These are phyloP conservation scores for Listronotus bonariensis DNA, from an alignment of 1,140 invertebrate species.

Conservation along the genomic window DNA sequence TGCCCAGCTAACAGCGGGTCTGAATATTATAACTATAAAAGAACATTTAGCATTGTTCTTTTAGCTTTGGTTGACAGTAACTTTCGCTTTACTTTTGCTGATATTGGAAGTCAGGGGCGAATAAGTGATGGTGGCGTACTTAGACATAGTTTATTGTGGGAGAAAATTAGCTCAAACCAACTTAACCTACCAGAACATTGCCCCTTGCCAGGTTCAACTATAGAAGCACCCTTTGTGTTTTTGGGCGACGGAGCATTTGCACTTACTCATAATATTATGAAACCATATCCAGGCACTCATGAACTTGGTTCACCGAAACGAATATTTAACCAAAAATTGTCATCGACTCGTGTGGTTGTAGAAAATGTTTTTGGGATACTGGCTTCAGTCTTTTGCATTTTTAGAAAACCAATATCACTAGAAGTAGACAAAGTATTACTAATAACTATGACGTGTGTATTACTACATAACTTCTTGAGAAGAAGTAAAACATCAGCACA, in stretches of 20 bases:
- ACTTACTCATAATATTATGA: neutral
- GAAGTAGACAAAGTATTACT: neutral
- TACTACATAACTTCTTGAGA: slow-evolving; percentile 5
- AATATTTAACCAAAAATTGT: neutral
- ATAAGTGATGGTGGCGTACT: neutral
- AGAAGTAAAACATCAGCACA: no score
- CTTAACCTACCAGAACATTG: neutral
- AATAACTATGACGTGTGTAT: slow-evolving; percentile 1
- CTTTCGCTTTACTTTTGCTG: neutral
- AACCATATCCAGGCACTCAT: neutral
- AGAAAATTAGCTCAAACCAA: neutral
- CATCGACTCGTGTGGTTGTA: neutral
- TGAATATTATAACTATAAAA: no score
- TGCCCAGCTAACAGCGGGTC: no score
- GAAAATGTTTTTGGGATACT: neutral
- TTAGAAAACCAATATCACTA: neutral
- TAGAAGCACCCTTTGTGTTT: neutral
- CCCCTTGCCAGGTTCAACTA: no score
- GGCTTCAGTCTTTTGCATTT: neutral
- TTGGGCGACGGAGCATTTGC: neutral
- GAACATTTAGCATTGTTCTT: no score
- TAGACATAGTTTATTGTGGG: neutral
- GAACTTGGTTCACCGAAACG: neutral
- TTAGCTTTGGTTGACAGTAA: neutral
- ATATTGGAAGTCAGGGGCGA: neutral